A percentile compares a stretch with the other conserved stretches of the same genome.
Conservation (phyloP, 2,888 invertebrate species). For the Parochlus steinenii region DNA sequence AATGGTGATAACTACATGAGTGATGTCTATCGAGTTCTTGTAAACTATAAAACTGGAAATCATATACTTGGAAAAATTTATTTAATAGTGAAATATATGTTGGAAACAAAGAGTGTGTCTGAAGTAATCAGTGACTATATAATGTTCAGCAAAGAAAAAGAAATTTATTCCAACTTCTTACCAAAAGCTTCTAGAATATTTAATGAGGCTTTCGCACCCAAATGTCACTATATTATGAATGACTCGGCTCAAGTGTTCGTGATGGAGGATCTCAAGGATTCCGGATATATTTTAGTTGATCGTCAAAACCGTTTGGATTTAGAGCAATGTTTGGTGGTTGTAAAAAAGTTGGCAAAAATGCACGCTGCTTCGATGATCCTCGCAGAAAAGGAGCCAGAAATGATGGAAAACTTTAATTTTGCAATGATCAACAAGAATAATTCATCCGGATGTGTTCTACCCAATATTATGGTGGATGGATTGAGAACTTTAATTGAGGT, state of each 20-base stretch:
- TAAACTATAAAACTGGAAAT: too few species aligned
- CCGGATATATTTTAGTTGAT: conserved; percentile 33
- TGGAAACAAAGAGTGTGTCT: too few species aligned
- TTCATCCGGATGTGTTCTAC: conserved; percentile 9
- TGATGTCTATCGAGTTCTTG: conserved; percentile 13
- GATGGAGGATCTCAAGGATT: conserved; percentile 34
- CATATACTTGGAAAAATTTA: background rate
- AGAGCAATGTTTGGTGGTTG: conserved; percentile 31
- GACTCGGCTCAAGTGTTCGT: conserved; percentile 22
- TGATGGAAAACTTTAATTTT: conserved; percentile 13
- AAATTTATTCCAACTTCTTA: conserved; percentile 17
- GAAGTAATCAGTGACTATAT: conserved; percentile 15
- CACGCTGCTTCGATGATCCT: conserved; percentile 37
- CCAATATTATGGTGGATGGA: conserved; percentile 14
- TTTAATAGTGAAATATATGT: too few species aligned
- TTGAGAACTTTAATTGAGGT: conserved; percentile 14
- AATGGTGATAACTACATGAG: conserved; percentile 16
- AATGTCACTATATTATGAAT: too few species aligned
- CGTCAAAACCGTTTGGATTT: conserved; percentile 36
- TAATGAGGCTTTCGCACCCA: too few species aligned
- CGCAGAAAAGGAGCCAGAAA: conserved; percentile 30
- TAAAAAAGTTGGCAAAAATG: conserved; percentile 34
- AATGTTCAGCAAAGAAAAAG: conserved; percentile 17
- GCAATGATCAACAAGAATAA: conserved; percentile 13
- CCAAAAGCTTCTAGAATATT: conserved; percentile 15